A percentile compares a stretch with the other conserved stretches of the same genome.
Evolutionary conservation across 2,888 invertebrate genomes (phyloP).

Genomic region (Ichneumon xanthorius): DNA sequence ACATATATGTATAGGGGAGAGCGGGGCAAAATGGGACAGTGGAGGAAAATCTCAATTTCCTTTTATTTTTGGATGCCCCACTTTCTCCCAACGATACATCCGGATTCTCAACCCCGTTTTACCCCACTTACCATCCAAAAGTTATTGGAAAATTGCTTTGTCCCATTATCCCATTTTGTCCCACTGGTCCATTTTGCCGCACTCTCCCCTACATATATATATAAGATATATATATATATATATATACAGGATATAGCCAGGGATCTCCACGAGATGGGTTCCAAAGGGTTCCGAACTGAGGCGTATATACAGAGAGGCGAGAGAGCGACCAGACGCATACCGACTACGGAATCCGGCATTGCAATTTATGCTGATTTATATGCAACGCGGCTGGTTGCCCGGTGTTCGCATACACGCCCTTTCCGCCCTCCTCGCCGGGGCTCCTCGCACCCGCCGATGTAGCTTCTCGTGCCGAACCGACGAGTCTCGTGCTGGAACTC

Average conservation of each 20-base stretch:
- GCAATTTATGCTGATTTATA: conserved; percentile 84
- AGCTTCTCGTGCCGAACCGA: conserved; percentile 24
- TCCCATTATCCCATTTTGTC: too few relatives aligned
- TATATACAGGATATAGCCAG: not conserved
- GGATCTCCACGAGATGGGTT: conserved; percentile 20
- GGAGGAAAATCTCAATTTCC: too few relatives aligned
- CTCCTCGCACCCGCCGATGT: conserved; percentile 31
- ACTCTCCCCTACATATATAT: too few relatives aligned
- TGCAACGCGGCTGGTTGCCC: conserved; percentile 75
- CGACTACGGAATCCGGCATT: conserved; percentile 80
- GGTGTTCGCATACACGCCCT: conserved; percentile 64
- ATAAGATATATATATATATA: not conserved
- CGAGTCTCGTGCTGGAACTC: conserved; percentile 8
- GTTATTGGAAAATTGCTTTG: too few relatives aligned
- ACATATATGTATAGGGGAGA: too few relatives aligned
- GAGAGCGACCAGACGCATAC: conserved; percentile 73
- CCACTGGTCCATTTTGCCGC: too few relatives aligned
- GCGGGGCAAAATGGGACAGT: too few relatives aligned
- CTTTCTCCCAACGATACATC: too few relatives aligned
- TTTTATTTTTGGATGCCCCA: too few relatives aligned
- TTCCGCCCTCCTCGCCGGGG: conserved; percentile 32
- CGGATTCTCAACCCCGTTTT: too few relatives aligned
- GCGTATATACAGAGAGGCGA: conserved; percentile 18
- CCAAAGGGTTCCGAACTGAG: conserved; percentile 14
- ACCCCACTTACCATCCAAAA: too few relatives aligned